Conservation (phyloP, 2,888 invertebrate genomes). For the Eupithecia tripunctaria region DNA sequence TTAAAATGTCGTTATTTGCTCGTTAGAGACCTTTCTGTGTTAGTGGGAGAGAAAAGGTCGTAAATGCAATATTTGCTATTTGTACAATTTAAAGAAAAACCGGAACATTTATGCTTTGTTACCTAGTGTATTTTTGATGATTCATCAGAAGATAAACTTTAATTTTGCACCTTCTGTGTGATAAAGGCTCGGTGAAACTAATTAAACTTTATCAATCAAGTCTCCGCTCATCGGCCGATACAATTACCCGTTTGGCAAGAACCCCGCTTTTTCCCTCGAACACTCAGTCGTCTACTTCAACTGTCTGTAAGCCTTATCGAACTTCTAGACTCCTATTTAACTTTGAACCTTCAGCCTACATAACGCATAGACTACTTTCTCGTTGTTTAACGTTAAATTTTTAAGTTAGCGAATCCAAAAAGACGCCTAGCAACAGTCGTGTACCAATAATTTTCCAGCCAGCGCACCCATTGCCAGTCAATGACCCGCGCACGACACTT, state of each 20-base stretch:
- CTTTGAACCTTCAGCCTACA: background rate
- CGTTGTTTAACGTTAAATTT: background rate
- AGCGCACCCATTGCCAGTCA: slow-evolving; percentile 56
- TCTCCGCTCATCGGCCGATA: slow-evolving; percentile 12
- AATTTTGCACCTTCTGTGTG: background rate
- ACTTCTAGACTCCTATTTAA: background rate
- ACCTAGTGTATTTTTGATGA: background rate
- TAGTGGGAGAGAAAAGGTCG: slow-evolving; percentile 12
- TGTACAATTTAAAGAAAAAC: background rate
- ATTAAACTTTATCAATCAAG: slow-evolving; percentile 35
- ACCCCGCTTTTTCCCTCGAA: slow-evolving; percentile 18
- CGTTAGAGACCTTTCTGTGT: slow-evolving; percentile 39
- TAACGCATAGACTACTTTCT: background rate
- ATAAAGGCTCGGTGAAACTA: slow-evolving; percentile 6
- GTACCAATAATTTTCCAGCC: slow-evolving; percentile 53
- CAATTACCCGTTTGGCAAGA: slow-evolving; percentile 27
- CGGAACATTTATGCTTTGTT: background rate
- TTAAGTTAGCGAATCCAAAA: slow-evolving; percentile 13
- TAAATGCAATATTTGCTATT: background rate
- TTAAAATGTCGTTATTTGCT: slow-evolving; percentile 45
- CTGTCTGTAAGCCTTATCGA: background rate
- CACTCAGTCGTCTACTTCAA: background rate
- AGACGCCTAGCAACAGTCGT: slow-evolving; percentile 33
- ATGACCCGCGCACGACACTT: slow-evolving; percentile 57
- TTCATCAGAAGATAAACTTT: background rate